Evolutionary conservation across 53 echinoderm and acorn worm genomes (phyloP).

Genomic region (Crossaster papposus): DNA sequence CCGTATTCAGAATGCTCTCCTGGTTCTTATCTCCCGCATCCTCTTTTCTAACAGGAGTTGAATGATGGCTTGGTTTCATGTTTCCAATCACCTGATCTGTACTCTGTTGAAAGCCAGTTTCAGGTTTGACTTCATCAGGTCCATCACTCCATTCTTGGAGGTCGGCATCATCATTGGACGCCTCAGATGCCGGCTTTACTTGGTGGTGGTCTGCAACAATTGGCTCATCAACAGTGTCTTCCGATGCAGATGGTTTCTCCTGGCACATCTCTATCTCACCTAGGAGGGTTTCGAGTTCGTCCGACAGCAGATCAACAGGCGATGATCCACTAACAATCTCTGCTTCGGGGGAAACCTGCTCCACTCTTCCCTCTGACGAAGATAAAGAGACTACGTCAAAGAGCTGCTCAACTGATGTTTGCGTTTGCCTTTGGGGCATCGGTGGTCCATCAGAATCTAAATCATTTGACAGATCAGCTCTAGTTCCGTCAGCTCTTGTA

Average conservation of each 20-base stretch:
- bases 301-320: background rate
- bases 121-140: background rate
- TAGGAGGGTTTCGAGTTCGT: constrained; percentile 6
- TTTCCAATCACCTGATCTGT: background rate
- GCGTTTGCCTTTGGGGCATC: background rate
- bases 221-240: background rate
- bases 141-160: background rate
- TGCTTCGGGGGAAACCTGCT: background rate
- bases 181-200: background rate
- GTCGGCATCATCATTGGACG: background rate
- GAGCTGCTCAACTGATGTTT: background rate
- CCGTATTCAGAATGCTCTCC: background rate
- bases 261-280: constrained; percentile 29
- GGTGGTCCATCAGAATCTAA: background rate
- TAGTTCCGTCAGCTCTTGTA: background rate
- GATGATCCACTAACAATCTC: background rate
- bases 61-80: background rate
- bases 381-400: background rate
- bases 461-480: constrained; percentile 2
- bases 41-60: background rate
- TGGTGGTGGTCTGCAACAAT: background rate
- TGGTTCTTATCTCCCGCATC: background rate
- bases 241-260: background rate
- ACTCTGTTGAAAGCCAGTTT: background rate
- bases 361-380: background rate